A percentile compares a stretch with the other conserved stretches of the same genome.
Evolutionary conservation across 2,113 vertebrate genomes (phyloP).

Genomic region (Clarias magur): DNA sequence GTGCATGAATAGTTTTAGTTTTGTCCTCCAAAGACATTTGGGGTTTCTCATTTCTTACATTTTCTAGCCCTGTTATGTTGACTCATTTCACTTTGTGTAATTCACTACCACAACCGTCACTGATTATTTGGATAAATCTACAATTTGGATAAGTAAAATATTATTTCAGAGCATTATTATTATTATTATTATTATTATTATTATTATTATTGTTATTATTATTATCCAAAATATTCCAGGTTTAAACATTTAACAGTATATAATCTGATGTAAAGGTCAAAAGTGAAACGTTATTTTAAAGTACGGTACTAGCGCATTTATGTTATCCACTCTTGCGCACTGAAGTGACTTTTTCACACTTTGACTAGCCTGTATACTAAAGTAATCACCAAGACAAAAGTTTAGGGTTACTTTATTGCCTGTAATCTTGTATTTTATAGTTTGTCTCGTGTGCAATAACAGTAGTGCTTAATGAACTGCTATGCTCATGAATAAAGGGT

Average conservation of each 20-base stretch:
- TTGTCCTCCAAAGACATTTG: neutral
- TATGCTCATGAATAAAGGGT: neutral
- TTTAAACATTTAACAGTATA: neutral
- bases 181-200: no score
- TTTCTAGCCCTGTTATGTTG: neutral
- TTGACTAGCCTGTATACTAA: neutral
- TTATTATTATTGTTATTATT: no score
- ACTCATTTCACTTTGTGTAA: neutral
- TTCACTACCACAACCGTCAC: neutral
- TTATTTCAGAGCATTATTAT: no score
- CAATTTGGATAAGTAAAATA: no score
- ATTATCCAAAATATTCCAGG: neutral
- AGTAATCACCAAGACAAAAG: neutral
- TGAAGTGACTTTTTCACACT: neutral
- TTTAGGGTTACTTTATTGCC: neutral
- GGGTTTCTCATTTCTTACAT: neutral
- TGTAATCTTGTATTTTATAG: neutral
- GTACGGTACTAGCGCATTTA: neutral
- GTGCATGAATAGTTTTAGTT: neutral
- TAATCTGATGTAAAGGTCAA: neutral
- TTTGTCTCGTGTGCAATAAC: constrained; percentile 8
- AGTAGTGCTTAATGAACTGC: neutral
- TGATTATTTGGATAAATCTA: neutral
- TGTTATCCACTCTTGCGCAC: neutral
- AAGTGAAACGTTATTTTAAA: neutral